Conservation (phyloP, 64 coral and sea anemone species). For the Stylophora pistillata region DNA sequence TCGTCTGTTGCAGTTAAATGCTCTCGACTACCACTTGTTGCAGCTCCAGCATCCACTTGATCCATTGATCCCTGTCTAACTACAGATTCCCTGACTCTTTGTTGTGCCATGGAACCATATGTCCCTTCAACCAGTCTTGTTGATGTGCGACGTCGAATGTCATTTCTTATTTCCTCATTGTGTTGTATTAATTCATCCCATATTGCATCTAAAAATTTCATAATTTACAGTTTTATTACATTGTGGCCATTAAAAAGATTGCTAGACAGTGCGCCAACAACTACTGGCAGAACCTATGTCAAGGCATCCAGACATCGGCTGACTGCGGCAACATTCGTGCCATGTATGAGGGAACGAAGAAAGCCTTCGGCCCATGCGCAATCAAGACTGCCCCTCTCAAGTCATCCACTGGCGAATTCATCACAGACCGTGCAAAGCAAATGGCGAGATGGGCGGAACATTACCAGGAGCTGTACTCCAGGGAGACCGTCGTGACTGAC, state of each 20-base stretch:
- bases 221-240: neutral
- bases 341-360: conserved; percentile 30
- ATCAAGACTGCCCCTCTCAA: conserved; percentile 18
- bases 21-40: neutral
- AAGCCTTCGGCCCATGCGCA: conserved; percentile 10
- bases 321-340: conserved; percentile 24
- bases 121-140: neutral
- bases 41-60: conserved; percentile 48
- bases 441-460: conserved; percentile 29
- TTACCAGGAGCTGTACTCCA: conserved; percentile 38
- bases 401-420: neutral
- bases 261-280: neutral
- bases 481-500: neutral
- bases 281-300: neutral
- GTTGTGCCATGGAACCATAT: conserved; percentile 53
- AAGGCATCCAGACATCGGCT: conserved; percentile 1
- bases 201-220: conserved; percentile 32
- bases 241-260: too few relatives aligned
- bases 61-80: neutral
- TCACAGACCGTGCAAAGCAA: neutral
- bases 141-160: neutral
- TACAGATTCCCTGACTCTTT: neutral
- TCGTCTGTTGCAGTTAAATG: conserved; percentile 16
- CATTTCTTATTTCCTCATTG: conserved; percentile 33
- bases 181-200: conserved; percentile 57